Evolutionary conservation across 2,113 vertebrate genomes (phyloP), one percentile per base, ranked within the genome.

Genomic region (Apteryx owenii): DNA sequence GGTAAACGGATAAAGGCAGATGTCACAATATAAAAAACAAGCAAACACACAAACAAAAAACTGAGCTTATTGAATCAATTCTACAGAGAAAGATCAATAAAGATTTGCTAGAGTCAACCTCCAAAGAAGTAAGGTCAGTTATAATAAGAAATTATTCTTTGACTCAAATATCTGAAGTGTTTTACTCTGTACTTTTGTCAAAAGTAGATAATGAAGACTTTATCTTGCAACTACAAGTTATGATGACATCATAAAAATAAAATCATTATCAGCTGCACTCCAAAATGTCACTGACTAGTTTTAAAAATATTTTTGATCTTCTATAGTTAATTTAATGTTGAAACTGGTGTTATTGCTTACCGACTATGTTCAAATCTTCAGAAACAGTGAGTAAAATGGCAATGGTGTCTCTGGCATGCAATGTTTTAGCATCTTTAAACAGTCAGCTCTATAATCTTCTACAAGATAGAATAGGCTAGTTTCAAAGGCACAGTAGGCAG

Each of bases 51-150:
- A 77, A 73, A 70, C 38, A 7, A 44, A 81, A 11, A 89, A 85
- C 38, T 65, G 65, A 71, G 26, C 53, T 92, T 88, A 80, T 92
- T 91, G 88, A 95, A 95, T 96, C 46, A 89, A 58, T 16, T 17
- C 4, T 75, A 83, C 36, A 82, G 28, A 85, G 29, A 68, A 76
- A 68, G 82, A 81, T 92, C 89, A 88, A 95, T 92, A 94, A 93
- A 92, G 53, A 83, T 87, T 89, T 93, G 10, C 66, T 38, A 83
- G 54, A 54, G 8, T 18, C 69, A 95, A 66, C 10, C 40, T 90
- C 62, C 23, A 25, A 79, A 95, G 58, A 78, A 92, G 23, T 51
- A 82, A 88, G 31, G 56, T 85, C 56, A 85, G 46, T 65, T 90
- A 89, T 75, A 73, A 36, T 22, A 80, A 40, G 61, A 77, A 95